These are phyloP conservation scores for Heliconius erato DNA, from an alignment of 2,888 invertebrate genomes.

Conservation along the genomic window DNA sequence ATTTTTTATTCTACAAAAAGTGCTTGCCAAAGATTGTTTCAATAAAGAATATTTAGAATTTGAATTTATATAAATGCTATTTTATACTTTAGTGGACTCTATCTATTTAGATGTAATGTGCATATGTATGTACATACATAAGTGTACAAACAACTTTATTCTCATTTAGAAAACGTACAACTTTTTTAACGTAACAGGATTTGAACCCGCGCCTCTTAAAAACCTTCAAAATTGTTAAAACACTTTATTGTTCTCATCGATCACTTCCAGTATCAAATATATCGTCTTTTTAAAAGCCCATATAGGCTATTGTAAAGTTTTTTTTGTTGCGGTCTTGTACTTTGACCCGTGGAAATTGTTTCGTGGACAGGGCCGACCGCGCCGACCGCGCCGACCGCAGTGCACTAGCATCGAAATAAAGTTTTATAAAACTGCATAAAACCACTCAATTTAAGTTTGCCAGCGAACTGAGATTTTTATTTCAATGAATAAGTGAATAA, in stretches of 20 bases:
- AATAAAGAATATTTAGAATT: background rate
- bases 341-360: background rate
- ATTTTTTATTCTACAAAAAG: background rate
- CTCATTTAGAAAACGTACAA: no score
- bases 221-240: no score
- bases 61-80: background rate
- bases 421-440: background rate
- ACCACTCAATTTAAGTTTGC: background rate
- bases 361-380: background rate
- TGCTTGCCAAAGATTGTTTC: background rate
- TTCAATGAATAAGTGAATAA: background rate
- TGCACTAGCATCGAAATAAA: background rate
- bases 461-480: background rate
- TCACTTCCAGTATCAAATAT: background rate
- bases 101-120: no score
- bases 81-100: background rate
- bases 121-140: no score
- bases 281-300: background rate
- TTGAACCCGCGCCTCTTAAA: no score
- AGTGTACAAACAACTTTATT: no score
- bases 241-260: background rate
- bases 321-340: background rate
- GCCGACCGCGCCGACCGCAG: background rate
- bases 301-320: background rate
- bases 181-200: no score